Evolutionary conservation across 2,113 vertebrate genomes (phyloP).

Genomic region (Sinocyclocheilus grahami): DNA sequence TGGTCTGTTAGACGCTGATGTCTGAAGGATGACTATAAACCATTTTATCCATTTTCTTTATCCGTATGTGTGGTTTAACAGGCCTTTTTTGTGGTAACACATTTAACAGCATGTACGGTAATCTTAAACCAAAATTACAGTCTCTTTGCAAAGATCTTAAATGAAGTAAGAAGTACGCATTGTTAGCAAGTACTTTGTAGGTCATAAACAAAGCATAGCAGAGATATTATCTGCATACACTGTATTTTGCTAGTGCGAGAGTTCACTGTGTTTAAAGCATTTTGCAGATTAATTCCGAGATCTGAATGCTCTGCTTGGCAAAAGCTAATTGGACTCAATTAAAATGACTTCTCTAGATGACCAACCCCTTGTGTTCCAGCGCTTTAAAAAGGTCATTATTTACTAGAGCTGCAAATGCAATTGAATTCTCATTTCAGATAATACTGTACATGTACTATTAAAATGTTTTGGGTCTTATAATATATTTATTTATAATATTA

Average conservation of each 20-base stretch:
- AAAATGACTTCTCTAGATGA: background rate
- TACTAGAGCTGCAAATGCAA: background rate
- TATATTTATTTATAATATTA: no score
- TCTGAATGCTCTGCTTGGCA: background rate
- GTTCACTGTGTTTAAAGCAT: background rate
- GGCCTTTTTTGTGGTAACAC: background rate
- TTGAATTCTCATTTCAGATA: background rate
- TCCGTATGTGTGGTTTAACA: background rate
- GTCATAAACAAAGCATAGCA: conserved; percentile 6
- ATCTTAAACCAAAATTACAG: background rate
- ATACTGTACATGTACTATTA: background rate
- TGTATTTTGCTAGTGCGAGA: background rate
- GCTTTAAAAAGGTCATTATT: background rate
- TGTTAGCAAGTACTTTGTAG: background rate
- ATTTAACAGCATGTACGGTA: background rate
- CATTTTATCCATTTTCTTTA: no score
- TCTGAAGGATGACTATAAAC: background rate
- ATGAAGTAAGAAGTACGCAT: background rate
- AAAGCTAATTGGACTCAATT: background rate
- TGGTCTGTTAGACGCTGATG: background rate
- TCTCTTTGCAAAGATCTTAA: background rate
- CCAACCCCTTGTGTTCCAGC: background rate
- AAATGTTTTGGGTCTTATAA: no score
- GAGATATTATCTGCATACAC: background rate
- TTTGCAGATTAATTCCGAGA: background rate